These are phyloP conservation scores for Steatornis caripensis DNA, from an alignment of 2,113 vertebrate genomes.

Conservation along the genomic window DNA sequence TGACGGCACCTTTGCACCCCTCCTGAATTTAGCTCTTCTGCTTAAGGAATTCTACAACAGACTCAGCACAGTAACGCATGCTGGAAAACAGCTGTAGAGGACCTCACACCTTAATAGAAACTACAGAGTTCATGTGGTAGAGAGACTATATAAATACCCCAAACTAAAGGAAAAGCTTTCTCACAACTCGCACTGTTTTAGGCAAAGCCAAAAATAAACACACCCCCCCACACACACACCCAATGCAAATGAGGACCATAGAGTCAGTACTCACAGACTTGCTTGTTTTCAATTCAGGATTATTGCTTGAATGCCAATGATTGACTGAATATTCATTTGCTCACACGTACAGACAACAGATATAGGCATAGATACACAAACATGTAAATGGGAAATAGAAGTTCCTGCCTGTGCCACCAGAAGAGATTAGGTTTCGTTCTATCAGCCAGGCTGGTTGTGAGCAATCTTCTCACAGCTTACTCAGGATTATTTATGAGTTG, in stretches of 20 bases:
- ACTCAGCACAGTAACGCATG: background rate
- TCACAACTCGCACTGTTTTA: background rate
- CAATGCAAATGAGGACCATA: background rate
- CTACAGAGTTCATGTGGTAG: background rate
- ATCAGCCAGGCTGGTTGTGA: constrained; percentile 32
- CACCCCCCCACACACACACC: background rate
- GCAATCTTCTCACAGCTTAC: constrained; percentile 48
- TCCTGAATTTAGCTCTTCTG: background rate
- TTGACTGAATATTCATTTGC: background rate
- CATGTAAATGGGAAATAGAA: background rate
- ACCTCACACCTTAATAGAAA: background rate
- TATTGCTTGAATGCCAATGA: background rate
- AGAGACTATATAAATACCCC: background rate
- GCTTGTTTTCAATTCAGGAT: background rate
- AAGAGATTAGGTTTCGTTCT: background rate
- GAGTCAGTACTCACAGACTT: background rate
- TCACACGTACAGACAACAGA: background rate
- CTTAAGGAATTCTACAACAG: background rate
- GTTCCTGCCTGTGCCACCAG: constrained; percentile 17
- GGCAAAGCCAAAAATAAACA: constrained; percentile 17
- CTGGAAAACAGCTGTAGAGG: background rate
- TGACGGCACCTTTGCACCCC: background rate
- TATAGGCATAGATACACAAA: background rate
- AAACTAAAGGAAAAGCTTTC: background rate
- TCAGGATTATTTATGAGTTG: constrained; percentile 57